Base-by-base conservation (phyloP, 37 sponge, comb jelly and placozoan species). In the Oopsacas minuta region DNA sequence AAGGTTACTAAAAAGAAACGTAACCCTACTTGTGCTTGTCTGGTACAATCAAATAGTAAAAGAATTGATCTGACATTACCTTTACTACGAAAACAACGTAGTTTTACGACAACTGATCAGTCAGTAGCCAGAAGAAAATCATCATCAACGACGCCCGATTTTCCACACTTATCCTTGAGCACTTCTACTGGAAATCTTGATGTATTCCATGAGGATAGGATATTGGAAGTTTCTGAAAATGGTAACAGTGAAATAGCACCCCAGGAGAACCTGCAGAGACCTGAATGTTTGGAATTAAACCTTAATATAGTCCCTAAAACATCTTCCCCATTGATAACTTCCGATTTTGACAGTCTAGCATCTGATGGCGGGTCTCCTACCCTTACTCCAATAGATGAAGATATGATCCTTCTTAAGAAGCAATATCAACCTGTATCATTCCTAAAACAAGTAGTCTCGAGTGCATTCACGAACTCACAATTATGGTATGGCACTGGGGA, bases 401-500 rank as follows among this genome's bases (percentile, higher is more conserved):
- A 61, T 12, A n/a, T 3, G 32, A n/a, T 61, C 28, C 75, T 34
- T 32, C 5, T 61, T 3, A 12, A n/a, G 17, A 61, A 3, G 22
- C 75, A n/a, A 12, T 10, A 61, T 12, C 22, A 25, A 61, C 12
- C 49, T 42, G 75, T 61, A 32, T 32, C 75, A 3, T 61, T 61
- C 75, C 3, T 61, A 3, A 61, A 61, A 12, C 75, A 25, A 61
- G 75, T 61, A 25, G 75, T 61, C 28, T 61, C 75, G 5, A 61
- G 7, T 12, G 75, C 75, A 10, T 61, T 61, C 75, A 61, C 75
- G 3, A n/a, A 61, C 30, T 61, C 75, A 25, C 75, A 61, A 34
- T 34, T 61, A 3, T 61, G 75, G 75, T 61, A 61, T 12, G 75
- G 75, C 75, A 61, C 75, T 61, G 75, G 75, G 7, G 75, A 61